Evolutionary conservation across 2,113 vertebrate genomes (phyloP).

Genomic region (Mesocricetus auratus): DNA sequence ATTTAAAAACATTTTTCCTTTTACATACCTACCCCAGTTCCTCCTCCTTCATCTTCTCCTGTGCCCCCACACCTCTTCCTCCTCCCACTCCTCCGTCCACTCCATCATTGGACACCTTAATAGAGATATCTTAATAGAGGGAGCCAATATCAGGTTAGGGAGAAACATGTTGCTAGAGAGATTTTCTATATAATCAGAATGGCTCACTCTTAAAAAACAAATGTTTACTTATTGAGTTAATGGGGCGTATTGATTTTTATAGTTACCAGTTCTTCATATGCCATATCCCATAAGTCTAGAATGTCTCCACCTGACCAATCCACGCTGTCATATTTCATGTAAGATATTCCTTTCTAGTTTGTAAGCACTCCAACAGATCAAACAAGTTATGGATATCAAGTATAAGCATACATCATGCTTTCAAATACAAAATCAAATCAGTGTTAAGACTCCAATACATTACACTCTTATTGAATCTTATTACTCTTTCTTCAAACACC

Average conservation of each 20-base stretch:
- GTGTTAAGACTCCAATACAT: slow-evolving; percentile 73
- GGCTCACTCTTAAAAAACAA: not conserved
- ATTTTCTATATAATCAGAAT: not conserved
- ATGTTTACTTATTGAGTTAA: not conserved
- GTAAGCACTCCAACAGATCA: slow-evolving; percentile 60
- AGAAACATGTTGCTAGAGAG: no score
- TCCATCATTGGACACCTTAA: no score
- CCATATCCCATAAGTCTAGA: not conserved
- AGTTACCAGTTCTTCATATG: not conserved
- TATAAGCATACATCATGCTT: slow-evolving; percentile 66
- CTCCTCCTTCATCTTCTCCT: no score
- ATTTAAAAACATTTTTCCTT: no score
- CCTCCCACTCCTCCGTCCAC: no score
- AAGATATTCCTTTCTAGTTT: slow-evolving; percentile 58
- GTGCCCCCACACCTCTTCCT: no score
- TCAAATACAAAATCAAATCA: slow-evolving; percentile 77
- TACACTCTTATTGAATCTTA: slow-evolving; percentile 63
- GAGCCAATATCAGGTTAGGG: no score
- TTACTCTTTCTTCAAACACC: slow-evolving; percentile 19
- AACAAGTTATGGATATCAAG: slow-evolving; percentile 63
- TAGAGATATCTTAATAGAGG: no score
- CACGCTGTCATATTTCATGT: slow-evolving; percentile 46
- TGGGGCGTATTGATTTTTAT: not conserved
- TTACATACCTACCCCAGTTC: no score
- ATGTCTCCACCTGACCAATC: slow-evolving; percentile 42